Base-by-base conservation (phyloP, 2,888 invertebrate species). In the Notocelia uddmanniana region DNA sequence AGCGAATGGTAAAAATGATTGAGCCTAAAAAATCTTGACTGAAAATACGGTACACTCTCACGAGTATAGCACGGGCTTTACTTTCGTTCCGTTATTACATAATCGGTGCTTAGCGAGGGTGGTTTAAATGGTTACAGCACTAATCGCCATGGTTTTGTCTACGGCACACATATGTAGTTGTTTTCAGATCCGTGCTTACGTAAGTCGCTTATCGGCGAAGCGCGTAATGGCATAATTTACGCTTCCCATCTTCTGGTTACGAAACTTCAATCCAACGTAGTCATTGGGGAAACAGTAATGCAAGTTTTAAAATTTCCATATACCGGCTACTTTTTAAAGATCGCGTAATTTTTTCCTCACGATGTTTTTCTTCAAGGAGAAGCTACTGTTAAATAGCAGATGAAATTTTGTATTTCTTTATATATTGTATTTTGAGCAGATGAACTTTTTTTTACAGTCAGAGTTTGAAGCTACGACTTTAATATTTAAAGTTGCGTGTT, bases 201-300 rank as follows among this genome's bases (percentile, higher is more conserved):
- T 66, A 70, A 70, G 59, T 59, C 41, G 59, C 71, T 71, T 71
- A 67, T 67, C 71, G 66, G 70, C 59, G 70, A 52, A 60, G 71
- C 71, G 59, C 59, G 66, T 71, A 71, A 71, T 67, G 54, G 66
- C 66, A 71, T 71, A 71, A 71, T 71, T 71, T 71, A 71, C 66
- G 66, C 59, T 54, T 66, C 66, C 71, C 66, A 59, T 67, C 54
- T 67, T 26, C 37, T 58, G 23, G n/a, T n/a, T n/a, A 50, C 41
- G 52, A 59, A 71, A 71, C 66, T 71, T 67, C 54, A 67, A 66
- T 45, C 45, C 15, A 31, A n/a, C 59, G 18, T 34, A 71, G 66
- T 70, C n/a, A 18, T 8, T 21, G 34, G 23, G 1, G 5, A 66
- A 67, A 71, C 54, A 67, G 66, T 54, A 71, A 6, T 0, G 15